Conservation (phyloP, 2,797 vertebrate species). For the Cyclopterus lumpus region DNA sequence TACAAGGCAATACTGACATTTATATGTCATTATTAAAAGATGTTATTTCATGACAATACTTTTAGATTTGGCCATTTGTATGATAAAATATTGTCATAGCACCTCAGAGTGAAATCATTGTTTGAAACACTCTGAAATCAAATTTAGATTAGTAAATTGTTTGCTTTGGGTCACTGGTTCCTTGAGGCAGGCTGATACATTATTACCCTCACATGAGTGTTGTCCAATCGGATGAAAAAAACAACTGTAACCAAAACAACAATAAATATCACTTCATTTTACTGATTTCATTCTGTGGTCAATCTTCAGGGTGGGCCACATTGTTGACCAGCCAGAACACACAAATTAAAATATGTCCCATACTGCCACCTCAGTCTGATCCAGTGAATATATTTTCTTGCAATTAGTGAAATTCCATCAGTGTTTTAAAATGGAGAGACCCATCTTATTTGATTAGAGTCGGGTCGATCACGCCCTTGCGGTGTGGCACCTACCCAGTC, state of each 20-base stretch:
- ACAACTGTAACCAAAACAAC: too few relatives aligned
- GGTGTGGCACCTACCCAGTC: constrained; percentile 47
- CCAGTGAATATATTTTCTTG: constrained; percentile 34
- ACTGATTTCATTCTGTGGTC: neutral
- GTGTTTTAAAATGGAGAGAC: constrained; percentile 34
- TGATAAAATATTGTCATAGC: neutral
- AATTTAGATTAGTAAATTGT: neutral
- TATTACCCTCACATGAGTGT: neutral
- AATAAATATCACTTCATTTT: neutral
- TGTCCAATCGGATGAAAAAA: constrained; percentile 5
- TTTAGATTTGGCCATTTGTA: neutral
- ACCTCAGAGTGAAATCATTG: neutral
- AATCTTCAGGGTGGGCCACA: neutral
- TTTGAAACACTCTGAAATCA: neutral
- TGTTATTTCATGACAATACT: neutral
- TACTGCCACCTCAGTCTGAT: neutral
- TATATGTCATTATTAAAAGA: neutral
- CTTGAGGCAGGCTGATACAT: neutral
- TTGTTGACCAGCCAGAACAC: constrained; percentile 17
- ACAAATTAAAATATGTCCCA: constrained; percentile 2
- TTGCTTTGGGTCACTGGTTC: neutral
- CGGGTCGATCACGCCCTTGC: constrained; percentile 32
- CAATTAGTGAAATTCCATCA: constrained; percentile 39
- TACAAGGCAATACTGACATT: too few relatives aligned
- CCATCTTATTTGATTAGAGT: constrained; percentile 24